phyloP scores from a whole-genome alignment of 2,113 vertebrate species.

The Bos javanicus region DNA sequence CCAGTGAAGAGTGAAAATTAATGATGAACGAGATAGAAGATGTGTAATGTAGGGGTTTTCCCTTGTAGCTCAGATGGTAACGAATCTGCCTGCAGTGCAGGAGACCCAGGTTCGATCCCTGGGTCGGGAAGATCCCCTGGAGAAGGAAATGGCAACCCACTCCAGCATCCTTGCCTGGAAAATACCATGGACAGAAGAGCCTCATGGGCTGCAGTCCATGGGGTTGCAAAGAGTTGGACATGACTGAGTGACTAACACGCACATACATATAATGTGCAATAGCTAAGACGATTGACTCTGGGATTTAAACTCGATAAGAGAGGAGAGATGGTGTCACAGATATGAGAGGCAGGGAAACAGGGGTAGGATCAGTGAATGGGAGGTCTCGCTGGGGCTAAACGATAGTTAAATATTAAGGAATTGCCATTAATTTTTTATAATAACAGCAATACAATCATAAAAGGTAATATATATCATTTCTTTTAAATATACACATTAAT shows the following conservation, averaged over 20 bases:
- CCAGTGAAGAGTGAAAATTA: neutral
- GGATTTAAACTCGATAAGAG: neutral
- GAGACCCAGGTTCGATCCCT: neutral
- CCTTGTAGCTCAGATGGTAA: neutral
- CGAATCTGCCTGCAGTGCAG: neutral
- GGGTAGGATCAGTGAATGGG: neutral
- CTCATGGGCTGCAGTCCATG: neutral
- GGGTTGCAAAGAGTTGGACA: neutral
- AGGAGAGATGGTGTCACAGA: neutral
- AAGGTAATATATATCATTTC: neutral
- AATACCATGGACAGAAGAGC: neutral
- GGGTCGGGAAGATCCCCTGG: neutral
- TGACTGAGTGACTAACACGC: neutral
- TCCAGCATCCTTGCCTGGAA: neutral
- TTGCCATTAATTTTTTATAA: neutral
- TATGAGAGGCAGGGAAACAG: neutral
- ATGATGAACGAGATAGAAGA: neutral
- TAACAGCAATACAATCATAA: neutral
- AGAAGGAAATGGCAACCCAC: neutral
- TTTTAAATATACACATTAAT: neutral
- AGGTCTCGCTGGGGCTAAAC: neutral
- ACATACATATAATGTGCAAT: neutral
- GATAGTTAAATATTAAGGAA: neutral
- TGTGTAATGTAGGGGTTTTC: neutral
- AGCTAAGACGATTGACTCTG: neutral